Percentiles rank a stretch among this genome's conserved stretches.
phyloP scores from a whole-genome alignment of 2,888 invertebrate genomes.

The Chalcis sispes region DNA sequence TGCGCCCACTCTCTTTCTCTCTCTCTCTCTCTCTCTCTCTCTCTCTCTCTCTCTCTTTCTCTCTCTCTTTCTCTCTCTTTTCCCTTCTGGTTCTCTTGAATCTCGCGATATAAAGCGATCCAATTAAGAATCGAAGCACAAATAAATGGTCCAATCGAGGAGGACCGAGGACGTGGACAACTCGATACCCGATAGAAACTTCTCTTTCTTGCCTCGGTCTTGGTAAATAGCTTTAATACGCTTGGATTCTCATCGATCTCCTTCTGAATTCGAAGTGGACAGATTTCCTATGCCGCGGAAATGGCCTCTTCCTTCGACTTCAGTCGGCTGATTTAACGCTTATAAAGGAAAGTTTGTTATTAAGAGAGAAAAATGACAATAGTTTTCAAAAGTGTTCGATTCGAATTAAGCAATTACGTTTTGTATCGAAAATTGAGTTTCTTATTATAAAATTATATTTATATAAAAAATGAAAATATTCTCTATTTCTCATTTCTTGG shows the following conservation, averaged over 20 bases:
- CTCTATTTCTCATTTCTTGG: too few species aligned
- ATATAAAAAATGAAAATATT: too few species aligned
- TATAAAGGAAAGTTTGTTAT: conserved; percentile 25
- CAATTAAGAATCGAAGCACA: conserved; percentile 69
- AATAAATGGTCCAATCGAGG: conserved; percentile 67
- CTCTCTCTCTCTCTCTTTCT: too few species aligned
- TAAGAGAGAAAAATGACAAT: background rate
- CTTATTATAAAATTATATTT: too few species aligned
- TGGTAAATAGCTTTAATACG: conserved; percentile 57
- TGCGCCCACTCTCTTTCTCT: too few species aligned
- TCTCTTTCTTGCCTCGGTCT: conserved; percentile 5
- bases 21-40: too few species aligned
- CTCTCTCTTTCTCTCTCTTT: too few species aligned
- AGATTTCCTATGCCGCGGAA: conserved; percentile 22
- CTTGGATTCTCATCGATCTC: conserved; percentile 43
- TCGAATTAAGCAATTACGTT: too few species aligned
- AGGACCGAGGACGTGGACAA: conserved; percentile 59
- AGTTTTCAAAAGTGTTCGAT: conserved; percentile 2
- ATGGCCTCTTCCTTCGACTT: background rate
- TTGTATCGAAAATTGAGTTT: too few species aligned
- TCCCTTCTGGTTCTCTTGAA: background rate
- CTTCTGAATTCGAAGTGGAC: conserved; percentile 18
- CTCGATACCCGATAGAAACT: conserved; percentile 56
- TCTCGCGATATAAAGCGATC: conserved; percentile 65
- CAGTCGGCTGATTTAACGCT: conserved; percentile 41